Percentiles rank a stretch among this genome's conserved stretches.
Conservation (phyloP, 2,888 invertebrate species). For the Hydroisotoma schaefferi region DNA sequence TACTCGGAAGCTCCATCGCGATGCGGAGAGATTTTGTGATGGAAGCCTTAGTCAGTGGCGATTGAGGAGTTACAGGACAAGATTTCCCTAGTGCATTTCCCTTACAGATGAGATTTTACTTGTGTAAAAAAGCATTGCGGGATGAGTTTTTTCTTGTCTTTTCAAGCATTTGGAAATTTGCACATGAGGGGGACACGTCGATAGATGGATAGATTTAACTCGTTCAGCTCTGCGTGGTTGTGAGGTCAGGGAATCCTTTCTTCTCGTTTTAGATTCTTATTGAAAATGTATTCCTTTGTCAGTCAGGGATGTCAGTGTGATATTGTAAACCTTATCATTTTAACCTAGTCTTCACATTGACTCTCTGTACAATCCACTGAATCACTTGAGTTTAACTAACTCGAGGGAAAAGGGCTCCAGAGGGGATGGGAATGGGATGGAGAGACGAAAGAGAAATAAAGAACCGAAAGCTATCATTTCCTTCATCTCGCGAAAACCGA, state of each 20-base stretch:
- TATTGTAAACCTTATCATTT: too few relatives aligned
- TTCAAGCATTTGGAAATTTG: slow-evolving; percentile 15
- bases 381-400: too few relatives aligned
- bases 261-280: background rate
- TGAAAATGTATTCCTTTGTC: slow-evolving; percentile 13
- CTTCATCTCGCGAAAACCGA: too few relatives aligned
- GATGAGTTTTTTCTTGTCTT: slow-evolving; percentile 10
- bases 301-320: too few relatives aligned
- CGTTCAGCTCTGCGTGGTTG: background rate
- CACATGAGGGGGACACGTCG: background rate
- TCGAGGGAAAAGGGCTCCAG: too few relatives aligned
- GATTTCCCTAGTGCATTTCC: slow-evolving; percentile 41
- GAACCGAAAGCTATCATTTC: too few relatives aligned
- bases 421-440: too few relatives aligned
- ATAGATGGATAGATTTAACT: background rate
- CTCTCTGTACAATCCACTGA: too few relatives aligned
- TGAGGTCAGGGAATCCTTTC: background rate
- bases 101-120: slow-evolving; percentile 39
- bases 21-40: slow-evolving; percentile 6
- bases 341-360: too few relatives aligned
- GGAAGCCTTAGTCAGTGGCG: slow-evolving; percentile 29
- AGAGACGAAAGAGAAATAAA: too few relatives aligned
- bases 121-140: slow-evolving; percentile 9
- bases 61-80: slow-evolving; percentile 43
- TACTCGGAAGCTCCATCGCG: background rate